Percentiles rank a stretch among this genome's conserved stretches.
phyloP scores from a whole-genome alignment of 2,797 vertebrate genomes.

The Sebastes oblongus region DNA sequence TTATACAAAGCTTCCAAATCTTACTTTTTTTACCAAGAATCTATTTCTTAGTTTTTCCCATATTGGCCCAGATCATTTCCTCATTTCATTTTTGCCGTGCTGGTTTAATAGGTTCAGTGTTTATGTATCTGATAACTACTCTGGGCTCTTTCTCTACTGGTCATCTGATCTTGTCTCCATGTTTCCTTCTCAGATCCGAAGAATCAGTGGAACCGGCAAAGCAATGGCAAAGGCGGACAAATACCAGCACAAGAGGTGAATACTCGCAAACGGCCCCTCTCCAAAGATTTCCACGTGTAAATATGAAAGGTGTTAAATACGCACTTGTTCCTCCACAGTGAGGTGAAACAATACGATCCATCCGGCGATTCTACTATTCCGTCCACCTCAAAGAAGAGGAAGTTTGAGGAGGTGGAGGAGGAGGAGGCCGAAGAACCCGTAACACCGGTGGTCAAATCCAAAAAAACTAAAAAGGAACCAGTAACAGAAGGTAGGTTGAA shows the following conservation, averaged over 20 bases:
- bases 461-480: constrained; percentile 87
- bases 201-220: constrained; percentile 96
- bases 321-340: constrained; percentile 74
- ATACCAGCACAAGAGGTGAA: constrained; percentile 96
- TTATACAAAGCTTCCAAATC: neutral
- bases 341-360: constrained; percentile 92
- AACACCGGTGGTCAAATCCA: constrained; percentile 83
- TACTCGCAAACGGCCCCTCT: neutral
- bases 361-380: constrained; percentile 94
- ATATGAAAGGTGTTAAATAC: neutral
- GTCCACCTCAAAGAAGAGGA: constrained; percentile 92
- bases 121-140: neutral
- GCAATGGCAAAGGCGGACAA: constrained; percentile 93
- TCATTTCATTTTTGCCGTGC: fast-evolving
- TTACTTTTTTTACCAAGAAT: too few species aligned
- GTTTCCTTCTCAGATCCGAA: constrained; percentile 83
- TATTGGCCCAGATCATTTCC: neutral
- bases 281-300: neutral
- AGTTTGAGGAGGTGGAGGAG: constrained; percentile 86
- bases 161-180: neutral
- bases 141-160: neutral
- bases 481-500: constrained; percentile 75
- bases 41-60: neutral
- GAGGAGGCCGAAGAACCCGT: constrained; percentile 53
- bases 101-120: neutral